A percentile compares a stretch with the other conserved stretches of the same genome.
These are phyloP conservation scores for Copidosoma aretas DNA, from an alignment of 2,888 invertebrate species.

Conservation along the genomic window DNA sequence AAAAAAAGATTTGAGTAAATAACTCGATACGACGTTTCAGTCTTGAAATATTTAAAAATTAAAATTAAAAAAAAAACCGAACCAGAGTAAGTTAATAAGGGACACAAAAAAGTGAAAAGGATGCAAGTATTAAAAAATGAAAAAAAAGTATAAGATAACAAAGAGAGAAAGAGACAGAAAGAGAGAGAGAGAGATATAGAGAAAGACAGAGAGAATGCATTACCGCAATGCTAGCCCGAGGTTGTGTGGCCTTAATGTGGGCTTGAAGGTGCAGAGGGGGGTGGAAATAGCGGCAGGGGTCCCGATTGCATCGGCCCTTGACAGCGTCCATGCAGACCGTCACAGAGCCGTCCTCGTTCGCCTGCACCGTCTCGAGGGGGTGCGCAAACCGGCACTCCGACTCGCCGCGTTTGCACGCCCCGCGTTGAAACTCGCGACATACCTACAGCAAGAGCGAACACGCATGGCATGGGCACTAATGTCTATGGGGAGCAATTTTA, in stretches of 20 bases:
- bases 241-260: constrained; percentile 98
- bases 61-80: constrained; percentile 42
- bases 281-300: constrained; percentile 99
- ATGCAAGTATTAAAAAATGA: constrained; percentile 17
- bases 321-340: constrained; percentile 99
- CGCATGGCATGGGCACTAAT: constrained; percentile 63
- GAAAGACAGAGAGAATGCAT: constrained; percentile 61
- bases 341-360: constrained; percentile 98
- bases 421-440: constrained; percentile 98
- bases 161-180: constrained; percentile 46
- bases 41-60: constrained; percentile 35
- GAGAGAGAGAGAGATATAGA: constrained; percentile 48
- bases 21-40: not conserved
- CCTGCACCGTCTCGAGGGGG: constrained; percentile 94
- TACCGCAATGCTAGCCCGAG: constrained; percentile 71
- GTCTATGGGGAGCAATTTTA: constrained; percentile 54
- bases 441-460: constrained; percentile 75
- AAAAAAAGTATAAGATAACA: constrained; percentile 34
- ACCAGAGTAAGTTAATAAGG: constrained; percentile 41
- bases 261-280: constrained; percentile 99
- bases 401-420: constrained; percentile 97
- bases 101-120: constrained; percentile 16
- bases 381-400: constrained; percentile 99
- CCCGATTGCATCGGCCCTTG: constrained; percentile 98
- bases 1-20: no score